phyloP scores from a whole-genome alignment of 2,797 vertebrate genomes.

The Dendrocincla fuliginosa region DNA sequence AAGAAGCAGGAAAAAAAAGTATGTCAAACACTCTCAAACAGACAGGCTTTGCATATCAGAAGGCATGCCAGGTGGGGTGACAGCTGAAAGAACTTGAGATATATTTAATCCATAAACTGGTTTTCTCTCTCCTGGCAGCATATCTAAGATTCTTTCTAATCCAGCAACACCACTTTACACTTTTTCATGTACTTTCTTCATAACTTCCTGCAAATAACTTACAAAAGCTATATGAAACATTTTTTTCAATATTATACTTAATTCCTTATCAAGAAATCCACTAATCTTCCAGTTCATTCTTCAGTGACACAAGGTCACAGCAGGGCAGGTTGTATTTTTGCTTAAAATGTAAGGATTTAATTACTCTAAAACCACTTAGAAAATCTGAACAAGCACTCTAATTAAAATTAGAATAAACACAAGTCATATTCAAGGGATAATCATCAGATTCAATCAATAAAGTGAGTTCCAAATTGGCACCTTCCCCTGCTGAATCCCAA shows the following conservation, averaged over 20 bases:
- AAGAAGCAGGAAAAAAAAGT: background rate
- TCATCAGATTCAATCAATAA: background rate
- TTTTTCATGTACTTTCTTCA: background rate
- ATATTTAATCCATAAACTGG: background rate
- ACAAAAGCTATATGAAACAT: background rate
- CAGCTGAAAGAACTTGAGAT: background rate
- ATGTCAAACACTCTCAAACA: background rate
- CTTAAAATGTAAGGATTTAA: background rate
- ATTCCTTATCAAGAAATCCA: background rate
- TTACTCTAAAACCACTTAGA: background rate
- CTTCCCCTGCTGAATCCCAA: background rate
- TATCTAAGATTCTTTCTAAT: background rate
- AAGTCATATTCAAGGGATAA: background rate
- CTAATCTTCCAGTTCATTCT: background rate
- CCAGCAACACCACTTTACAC: background rate
- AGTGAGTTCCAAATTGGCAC: background rate
- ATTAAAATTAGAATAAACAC: background rate
- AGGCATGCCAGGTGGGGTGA: slow-evolving; percentile 33
- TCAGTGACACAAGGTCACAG: background rate
- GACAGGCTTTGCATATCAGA: slow-evolving; percentile 29
- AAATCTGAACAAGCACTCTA: background rate
- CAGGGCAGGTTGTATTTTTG: background rate
- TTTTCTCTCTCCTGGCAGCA: background rate
- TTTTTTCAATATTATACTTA: background rate
- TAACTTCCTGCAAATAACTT: background rate